Conservation (phyloP, 2,797 vertebrate genomes). For the Ceyx erithaca region DNA sequence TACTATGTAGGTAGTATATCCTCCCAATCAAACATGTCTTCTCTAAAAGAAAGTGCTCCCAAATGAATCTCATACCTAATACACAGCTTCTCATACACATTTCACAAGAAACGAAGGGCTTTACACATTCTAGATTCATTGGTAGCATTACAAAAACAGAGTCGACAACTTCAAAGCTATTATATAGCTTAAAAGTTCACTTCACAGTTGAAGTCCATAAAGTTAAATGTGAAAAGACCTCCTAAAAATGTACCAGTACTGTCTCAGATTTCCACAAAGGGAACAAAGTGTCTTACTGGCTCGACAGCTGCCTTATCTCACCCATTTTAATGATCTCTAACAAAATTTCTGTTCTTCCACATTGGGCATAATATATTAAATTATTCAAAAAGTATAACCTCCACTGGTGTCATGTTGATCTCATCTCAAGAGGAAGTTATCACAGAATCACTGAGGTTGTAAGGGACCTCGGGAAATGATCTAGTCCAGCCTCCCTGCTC, state of each 20-base stretch:
- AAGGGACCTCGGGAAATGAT: neutral
- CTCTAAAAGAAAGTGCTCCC: neutral
- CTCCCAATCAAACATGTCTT: neutral
- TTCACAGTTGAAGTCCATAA: neutral
- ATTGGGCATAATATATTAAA: neutral
- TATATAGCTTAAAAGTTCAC: neutral
- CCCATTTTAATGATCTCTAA: neutral
- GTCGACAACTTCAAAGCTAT: neutral
- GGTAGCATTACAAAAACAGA: neutral
- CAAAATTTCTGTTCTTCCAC: neutral
- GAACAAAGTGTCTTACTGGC: neutral
- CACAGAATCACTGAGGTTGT: neutral
- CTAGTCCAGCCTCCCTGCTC: neutral
- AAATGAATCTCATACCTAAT: neutral
- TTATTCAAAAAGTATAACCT: neutral
- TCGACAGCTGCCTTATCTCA: neutral
- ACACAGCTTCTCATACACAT: neutral
- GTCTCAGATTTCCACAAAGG: neutral
- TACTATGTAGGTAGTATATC: neutral
- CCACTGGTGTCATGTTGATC: neutral
- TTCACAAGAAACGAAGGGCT: neutral
- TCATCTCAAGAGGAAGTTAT: neutral
- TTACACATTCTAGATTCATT: neutral
- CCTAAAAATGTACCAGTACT: neutral
- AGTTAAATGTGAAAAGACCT: neutral